Base-by-base conservation (phyloP, 2,888 invertebrate genomes). In the Sipha maydis region DNA sequence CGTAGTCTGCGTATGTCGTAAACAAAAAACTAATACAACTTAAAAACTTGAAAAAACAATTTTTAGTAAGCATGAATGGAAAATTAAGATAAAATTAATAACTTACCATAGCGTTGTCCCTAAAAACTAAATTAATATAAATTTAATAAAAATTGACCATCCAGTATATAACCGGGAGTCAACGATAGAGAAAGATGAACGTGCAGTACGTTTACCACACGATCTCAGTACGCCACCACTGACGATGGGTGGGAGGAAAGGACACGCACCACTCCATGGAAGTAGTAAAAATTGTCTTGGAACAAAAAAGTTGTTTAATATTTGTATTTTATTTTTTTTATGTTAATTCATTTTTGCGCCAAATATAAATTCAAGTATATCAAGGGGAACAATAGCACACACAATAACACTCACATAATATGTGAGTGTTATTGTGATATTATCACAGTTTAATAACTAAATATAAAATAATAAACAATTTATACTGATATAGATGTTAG, bases 61-160 rank as follows among this genome's bases (percentile, higher is more conserved):
- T 61, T 19, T 56, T 54, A 75, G 34, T 8, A 25, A 73, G 67
- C n/a, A n/a, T n/a, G n/a, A 38, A 38, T 25, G 21, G 31, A 5
- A 7, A 73, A 34, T 34, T 56, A 21, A 9, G 0, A 31, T 17
- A 25, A 9, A 48, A 67, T 31, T 31, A 67, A 61, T 0, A 11
- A 88, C 88, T 88, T 88, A 82, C 88, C 88, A 88, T 88, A n/a
- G 61, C 80, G 73, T 69, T 80, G 82, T 88, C 67, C 88, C 88
- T 88, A 11, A 82, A 79, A 82, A 80, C 88, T 88, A 88, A 75
- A 79, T 73, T 41, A 25, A 69, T 75, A 76, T 7, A 67, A 67
- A 75, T 21, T 41, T 41, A 82, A 3, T 31, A 75, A 88, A 88
- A 34, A 28, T 67, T n/a, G 61, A 88, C 88, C 88, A 88, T 88